Evolutionary conservation across 2,113 vertebrate species (phyloP), one percentile per base, ranked within the genome.

Genomic region (Rynchops niger): DNA sequence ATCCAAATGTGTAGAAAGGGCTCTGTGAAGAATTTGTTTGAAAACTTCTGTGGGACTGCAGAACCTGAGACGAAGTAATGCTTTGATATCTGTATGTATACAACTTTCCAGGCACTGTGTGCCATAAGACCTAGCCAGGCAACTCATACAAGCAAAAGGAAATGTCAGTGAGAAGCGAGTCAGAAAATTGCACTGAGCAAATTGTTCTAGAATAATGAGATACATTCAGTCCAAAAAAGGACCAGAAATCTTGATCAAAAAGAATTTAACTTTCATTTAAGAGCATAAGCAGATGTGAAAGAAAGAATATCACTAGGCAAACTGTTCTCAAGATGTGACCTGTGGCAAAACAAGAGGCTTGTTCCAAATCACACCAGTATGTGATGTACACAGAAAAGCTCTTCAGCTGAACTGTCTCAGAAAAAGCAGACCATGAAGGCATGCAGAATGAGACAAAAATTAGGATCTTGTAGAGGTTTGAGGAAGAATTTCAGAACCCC

Each of bases 51-150:
- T 88, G 89, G n/a, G 71, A 87, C 42, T 47, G 9, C 26, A 82
- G 94, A 61, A 81, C 56, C 62, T 79, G 63, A 79, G 40, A 71
- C 59, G 93, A 92, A 97, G 77, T 94, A 94, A 93, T 52, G 17
- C 32, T 83, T 80, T 87, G 40, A 20, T 88, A 82, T 83, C 32
- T 82, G 56, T 88, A 52, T 87, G 55, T 79, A 80, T 82, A 88
- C 58, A 93, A 87, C 74, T 81, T 42, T 50, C 77, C 88, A 94
- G 87, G 77, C 20, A 92, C 27, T 23, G 20, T 18, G 79, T 79
- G 55, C 34, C 62, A 67, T 72, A 82, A 91, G 91, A 74, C 38
- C 34, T 58, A 69, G 17, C 59, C 79, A 80, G 77, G 50, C 21
- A 49, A 74, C 3, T 11, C 73, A 12, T 70, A 89, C 34, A 77